Conservation (phyloP, 2,113 vertebrate genomes). For the Bucco capensis region DNA sequence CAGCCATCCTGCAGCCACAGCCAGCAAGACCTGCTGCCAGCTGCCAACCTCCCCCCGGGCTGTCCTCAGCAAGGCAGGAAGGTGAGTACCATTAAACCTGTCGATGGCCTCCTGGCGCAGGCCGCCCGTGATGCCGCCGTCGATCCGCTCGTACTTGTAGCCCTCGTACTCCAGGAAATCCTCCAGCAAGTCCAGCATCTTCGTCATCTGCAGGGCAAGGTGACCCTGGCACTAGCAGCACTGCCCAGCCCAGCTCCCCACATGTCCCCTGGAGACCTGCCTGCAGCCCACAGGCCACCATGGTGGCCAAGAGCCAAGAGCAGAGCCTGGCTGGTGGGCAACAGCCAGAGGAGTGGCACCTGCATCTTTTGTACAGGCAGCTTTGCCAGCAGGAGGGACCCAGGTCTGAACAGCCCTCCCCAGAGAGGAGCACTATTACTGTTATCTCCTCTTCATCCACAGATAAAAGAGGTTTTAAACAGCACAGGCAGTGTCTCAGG, state of each 20-base stretch:
- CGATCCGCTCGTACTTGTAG: slow-evolving; percentile 96
- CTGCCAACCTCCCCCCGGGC: fast-evolving
- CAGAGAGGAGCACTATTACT: neutral
- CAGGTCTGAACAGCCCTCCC: neutral
- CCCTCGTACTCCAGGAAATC: slow-evolving; percentile 96
- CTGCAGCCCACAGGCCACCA: neutral
- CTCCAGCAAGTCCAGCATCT: slow-evolving; percentile 97
- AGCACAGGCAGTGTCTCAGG: neutral
- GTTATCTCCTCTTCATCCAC: neutral
- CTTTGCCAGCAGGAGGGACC: neutral
- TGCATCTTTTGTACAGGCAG: fast-evolving
- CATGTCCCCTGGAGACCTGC: fast-evolving
- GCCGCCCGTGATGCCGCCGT: slow-evolving; percentile 92
- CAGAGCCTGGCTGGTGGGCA: neutral
- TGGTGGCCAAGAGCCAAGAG: neutral
- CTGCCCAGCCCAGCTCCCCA: fast-evolving
- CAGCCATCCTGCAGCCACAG: fast-evolving
- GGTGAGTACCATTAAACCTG: slow-evolving; percentile 87
- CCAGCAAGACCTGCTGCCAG: neutral
- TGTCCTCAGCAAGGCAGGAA: neutral
- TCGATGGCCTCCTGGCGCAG: slow-evolving; percentile 96
- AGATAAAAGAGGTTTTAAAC: neutral
- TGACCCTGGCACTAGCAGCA: neutral
- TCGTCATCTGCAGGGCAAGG: slow-evolving; percentile 86
- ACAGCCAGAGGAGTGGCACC: neutral